Base-by-base conservation (phyloP, 92 coral and sea anemone genomes). In the Ricordea florida region DNA sequence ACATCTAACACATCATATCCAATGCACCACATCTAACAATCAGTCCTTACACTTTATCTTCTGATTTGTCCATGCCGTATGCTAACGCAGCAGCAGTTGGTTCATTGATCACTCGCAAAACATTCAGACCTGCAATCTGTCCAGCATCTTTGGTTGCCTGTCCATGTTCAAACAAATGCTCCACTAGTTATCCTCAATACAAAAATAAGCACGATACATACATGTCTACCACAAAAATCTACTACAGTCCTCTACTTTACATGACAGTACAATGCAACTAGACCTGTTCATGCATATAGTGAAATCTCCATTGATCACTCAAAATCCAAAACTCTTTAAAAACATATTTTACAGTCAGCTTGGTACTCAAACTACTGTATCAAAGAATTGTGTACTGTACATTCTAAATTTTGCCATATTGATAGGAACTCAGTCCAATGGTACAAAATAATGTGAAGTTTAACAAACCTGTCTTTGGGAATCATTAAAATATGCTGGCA, bases 141-240 rank as follows among this genome's bases (percentile, higher is more conserved):
- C 97, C 98, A 57, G 98, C 98, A 81, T 93, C 98, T 78, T 93
- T 93, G 13, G 97, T 93, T 33, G 97, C 98, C 98, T 93, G 22
- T 4, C 15, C n/a, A n/a, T 8, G 44, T n/a, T n/a, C 24, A 49
- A 23, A 24, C 27, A 1, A 34, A 0, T 48, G 23, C 3, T 20
- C 9, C 9, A 6, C 9, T 3, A 20, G 10, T 22, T 11, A 7
- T 18, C n/a, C n/a, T n/a, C 44, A 37, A 37, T 37, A 37, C 44
- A 37, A n/a, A 8, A 37, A 37, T 37, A 37, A 37, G 8, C 44
- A 8, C 44, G n/a, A n/a, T 8, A 37, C 44, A 37, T 3, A 17
- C 10, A 29, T 24, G 23, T 36, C 1, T 18, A 21, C 33, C 32
- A 3, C 2, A 37, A 6, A 37, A 8, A 37, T n/a, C 44, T 37